These are phyloP conservation scores for Xenopus borealis DNA, from an alignment of 2,113 vertebrate species.

Conservation along the genomic window DNA sequence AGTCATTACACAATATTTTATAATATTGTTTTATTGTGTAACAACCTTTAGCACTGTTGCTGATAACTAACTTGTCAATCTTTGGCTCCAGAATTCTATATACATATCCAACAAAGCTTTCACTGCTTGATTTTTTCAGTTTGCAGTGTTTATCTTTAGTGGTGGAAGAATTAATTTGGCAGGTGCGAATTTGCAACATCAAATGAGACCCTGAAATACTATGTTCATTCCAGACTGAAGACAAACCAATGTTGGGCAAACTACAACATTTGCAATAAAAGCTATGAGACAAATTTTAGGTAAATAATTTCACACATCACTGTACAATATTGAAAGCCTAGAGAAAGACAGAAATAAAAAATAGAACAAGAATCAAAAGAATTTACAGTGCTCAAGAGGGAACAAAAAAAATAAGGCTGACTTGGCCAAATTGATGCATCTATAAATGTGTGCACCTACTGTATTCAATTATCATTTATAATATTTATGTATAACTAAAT, in stretches of 20 bases:
- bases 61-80: too few species aligned
- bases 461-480: slow-evolving; percentile 10
- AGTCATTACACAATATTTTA: too few species aligned
- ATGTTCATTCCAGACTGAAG: slow-evolving; percentile 33
- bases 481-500: slow-evolving; percentile 27
- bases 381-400: slow-evolving; percentile 1
- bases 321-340: slow-evolving; percentile 44
- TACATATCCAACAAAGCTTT: too few species aligned
- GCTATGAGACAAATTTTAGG: slow-evolving; percentile 43
- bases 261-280: slow-evolving; percentile 44
- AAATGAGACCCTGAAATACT: slow-evolving; percentile 30
- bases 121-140: too few species aligned
- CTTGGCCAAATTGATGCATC: slow-evolving; percentile 23
- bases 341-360: slow-evolving; percentile 32
- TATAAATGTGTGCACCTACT: slow-evolving; percentile 7
- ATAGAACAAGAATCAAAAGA: slow-evolving; percentile 24
- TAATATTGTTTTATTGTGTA: too few species aligned
- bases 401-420: slow-evolving; percentile 36
- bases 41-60: too few species aligned
- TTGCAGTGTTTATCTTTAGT: too few species aligned
- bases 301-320: slow-evolving; percentile 46
- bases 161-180: background rate
- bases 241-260: slow-evolving; percentile 42
- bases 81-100: too few species aligned
- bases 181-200: background rate